phyloP scores from a whole-genome alignment of 2,888 invertebrate genomes.

The Antitype chi region DNA sequence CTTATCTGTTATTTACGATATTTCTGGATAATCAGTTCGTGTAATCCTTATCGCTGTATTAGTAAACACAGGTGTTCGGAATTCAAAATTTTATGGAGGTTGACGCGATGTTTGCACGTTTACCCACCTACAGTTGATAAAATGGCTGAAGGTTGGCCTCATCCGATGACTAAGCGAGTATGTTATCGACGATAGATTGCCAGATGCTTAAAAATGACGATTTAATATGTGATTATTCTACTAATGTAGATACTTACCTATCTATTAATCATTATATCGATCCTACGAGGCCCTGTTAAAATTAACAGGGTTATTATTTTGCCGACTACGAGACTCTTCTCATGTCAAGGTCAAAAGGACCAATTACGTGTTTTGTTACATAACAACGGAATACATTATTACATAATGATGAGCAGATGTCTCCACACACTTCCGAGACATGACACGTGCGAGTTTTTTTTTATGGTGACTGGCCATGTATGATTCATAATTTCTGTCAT shows the following conservation, averaged over 20 bases:
- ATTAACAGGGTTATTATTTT: background rate
- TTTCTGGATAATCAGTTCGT: constrained; percentile 37
- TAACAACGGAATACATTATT: constrained; percentile 7
- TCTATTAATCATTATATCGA: background rate
- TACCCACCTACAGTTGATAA: constrained; percentile 15
- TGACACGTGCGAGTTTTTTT: background rate
- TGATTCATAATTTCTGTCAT: background rate
- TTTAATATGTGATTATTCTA: background rate
- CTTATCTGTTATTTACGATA: constrained; percentile 15
- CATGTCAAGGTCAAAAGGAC: constrained; percentile 8
- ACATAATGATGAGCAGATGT: background rate
- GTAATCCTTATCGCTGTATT: constrained; percentile 43
- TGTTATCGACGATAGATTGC: background rate
- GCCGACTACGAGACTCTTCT: background rate
- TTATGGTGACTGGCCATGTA: background rate
- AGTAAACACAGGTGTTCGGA: constrained; percentile 65
- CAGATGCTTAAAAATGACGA: background rate
- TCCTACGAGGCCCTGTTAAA: background rate
- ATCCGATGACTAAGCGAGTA: constrained; percentile 8
- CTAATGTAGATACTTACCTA: background rate
- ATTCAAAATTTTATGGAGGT: background rate
- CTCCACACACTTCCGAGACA: background rate
- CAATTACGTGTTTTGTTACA: background rate
- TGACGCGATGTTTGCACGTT: constrained; percentile 16
- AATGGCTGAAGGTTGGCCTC: constrained; percentile 11